Percentiles rank a stretch among this genome's conserved stretches.
Conservation (phyloP, 2,113 vertebrate species). For the Platycercus adscitus region DNA sequence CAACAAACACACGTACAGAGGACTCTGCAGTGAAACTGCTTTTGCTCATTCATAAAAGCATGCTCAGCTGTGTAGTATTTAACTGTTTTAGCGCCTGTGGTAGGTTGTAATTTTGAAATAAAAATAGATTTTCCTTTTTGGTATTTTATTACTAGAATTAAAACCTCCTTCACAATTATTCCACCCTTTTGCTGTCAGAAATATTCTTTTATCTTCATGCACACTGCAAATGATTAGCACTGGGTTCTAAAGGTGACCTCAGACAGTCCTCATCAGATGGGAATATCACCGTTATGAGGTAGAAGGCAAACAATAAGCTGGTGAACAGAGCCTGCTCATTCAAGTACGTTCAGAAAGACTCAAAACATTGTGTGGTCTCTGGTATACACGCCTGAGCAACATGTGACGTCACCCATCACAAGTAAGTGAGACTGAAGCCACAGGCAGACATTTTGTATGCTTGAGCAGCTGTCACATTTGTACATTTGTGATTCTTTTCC, state of each 20-base stretch:
- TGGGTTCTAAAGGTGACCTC: not conserved
- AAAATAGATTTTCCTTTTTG: not conserved
- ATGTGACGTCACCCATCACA: not conserved
- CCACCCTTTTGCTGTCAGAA: not conserved
- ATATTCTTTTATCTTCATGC: not conserved
- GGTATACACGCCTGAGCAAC: not conserved
- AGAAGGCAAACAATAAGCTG: not conserved
- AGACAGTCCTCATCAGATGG: not conserved
- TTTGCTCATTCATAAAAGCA: slow-evolving; percentile 38
- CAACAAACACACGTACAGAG: not conserved
- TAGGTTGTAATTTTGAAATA: not conserved
- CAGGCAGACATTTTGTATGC: not conserved
- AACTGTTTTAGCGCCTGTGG: not conserved
- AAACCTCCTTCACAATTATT: not conserved
- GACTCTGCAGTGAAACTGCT: not conserved
- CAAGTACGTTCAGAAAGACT: not conserved
- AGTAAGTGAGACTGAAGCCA: not conserved
- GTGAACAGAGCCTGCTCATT: not conserved
- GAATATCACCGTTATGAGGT: not conserved
- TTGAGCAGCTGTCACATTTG: not conserved
- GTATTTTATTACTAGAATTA: not conserved
- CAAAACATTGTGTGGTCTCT: not conserved
- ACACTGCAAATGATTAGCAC: not conserved
- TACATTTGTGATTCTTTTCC: not conserved
- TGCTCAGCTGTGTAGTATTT: not conserved